These are phyloP conservation scores for Limenitis camilla DNA, from an alignment of 2,888 invertebrate genomes.

Conservation along the genomic window DNA sequence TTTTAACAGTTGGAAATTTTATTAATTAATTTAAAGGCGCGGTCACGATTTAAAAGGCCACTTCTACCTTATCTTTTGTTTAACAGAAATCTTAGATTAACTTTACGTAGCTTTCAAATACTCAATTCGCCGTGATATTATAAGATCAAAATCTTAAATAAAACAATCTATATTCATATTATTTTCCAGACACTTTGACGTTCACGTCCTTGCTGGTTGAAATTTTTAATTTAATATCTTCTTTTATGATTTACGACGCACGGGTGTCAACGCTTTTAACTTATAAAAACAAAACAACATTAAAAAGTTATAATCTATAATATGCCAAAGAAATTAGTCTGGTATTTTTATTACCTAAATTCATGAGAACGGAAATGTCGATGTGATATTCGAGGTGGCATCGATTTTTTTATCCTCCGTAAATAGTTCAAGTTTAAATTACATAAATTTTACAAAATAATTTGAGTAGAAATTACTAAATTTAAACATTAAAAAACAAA, in stretches of 20 bases:
- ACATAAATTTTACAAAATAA: no score
- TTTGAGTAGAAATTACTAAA: no score
- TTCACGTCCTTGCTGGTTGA: neutral
- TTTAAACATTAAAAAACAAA: no score
- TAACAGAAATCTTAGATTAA: constrained; percentile 22
- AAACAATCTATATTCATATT: neutral
- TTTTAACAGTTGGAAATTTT: constrained; percentile 29
- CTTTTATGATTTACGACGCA: neutral
- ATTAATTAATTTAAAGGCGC: constrained; percentile 30
- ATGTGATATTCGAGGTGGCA: no score
- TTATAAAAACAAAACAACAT: constrained; percentile 10
- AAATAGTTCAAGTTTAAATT: no score
- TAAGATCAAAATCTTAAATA: constrained; percentile 11
- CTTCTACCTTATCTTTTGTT: constrained; percentile 26
- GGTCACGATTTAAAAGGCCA: constrained; percentile 28
- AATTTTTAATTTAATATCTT: constrained; percentile 3
- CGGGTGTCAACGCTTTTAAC: neutral
- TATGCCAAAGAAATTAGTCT: neutral
- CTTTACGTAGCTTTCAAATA: constrained; percentile 16
- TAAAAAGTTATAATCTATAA: neutral
- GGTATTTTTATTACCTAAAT: neutral
- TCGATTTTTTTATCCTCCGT: no score
- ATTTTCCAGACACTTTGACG: neutral
- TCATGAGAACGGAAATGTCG: neutral
- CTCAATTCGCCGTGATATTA: constrained; percentile 19